Conservation (phyloP, 2,113 vertebrate genomes). For the Pyrgilauda ruficollis region DNA sequence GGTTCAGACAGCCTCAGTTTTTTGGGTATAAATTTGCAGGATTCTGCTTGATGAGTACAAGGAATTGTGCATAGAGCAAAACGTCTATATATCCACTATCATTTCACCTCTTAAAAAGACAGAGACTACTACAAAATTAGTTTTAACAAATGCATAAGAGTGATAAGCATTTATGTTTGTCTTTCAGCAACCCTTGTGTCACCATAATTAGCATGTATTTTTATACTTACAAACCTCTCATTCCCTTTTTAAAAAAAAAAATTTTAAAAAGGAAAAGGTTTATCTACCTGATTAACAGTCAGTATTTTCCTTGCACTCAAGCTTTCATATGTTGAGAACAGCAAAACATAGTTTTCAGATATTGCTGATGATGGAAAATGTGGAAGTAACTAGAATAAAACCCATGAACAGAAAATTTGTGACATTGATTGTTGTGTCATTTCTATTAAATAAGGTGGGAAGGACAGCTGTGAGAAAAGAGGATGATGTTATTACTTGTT, state of each 20-base stretch:
- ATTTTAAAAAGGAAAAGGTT: neutral
- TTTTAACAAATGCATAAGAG: neutral
- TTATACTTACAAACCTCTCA: neutral
- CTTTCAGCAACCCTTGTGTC: neutral
- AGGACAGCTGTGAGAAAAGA: conserved; percentile 21
- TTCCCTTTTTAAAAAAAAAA: neutral
- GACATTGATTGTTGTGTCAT: conserved; percentile 47
- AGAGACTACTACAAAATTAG: neutral
- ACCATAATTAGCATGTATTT: neutral
- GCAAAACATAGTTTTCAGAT: neutral
- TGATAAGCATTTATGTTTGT: neutral
- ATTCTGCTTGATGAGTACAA: neutral
- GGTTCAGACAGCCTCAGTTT: neutral
- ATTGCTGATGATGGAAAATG: conserved; percentile 5
- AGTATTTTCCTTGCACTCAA: neutral
- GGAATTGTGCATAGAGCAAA: neutral
- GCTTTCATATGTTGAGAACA: neutral
- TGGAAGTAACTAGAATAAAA: conserved; percentile 48
- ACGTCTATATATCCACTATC: neutral
- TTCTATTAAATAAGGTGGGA: conserved; percentile 32
- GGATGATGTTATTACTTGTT: neutral
- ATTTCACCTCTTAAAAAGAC: neutral
- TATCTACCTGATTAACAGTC: neutral
- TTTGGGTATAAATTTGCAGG: neutral
- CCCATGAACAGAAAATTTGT: neutral